phyloP scores from a whole-genome alignment of 2,888 invertebrate species.

The Leptinotarsa juncta region DNA sequence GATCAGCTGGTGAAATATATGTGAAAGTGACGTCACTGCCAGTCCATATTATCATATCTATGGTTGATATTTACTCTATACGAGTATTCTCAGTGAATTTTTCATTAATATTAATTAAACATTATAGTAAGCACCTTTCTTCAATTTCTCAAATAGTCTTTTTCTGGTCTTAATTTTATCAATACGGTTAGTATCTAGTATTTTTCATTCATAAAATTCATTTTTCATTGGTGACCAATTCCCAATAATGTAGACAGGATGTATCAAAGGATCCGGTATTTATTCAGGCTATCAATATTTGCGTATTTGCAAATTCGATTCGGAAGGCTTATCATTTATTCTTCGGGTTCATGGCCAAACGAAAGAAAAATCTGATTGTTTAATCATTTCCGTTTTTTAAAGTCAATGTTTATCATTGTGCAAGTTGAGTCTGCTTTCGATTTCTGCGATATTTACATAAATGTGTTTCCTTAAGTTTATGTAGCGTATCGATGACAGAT shows the following conservation, averaged over 20 bases:
- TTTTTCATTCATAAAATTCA: background rate
- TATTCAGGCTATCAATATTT: constrained; percentile 20
- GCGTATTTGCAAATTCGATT: constrained; percentile 23
- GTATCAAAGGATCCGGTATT: constrained; percentile 21
- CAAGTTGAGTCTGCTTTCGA: constrained; percentile 16
- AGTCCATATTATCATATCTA: too few species aligned
- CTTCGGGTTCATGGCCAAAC: constrained; percentile 47
- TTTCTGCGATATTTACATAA: constrained; percentile 5
- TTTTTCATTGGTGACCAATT: constrained; percentile 7
- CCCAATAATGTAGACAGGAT: constrained; percentile 25
- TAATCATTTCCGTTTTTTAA: constrained; percentile 40
- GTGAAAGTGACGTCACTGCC: too few species aligned
- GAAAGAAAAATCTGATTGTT: constrained; percentile 42
- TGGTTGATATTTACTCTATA: too few species aligned
- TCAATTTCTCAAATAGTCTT: too few species aligned
- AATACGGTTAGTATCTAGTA: background rate
- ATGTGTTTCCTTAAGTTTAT: background rate
- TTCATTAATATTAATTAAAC: too few species aligned
- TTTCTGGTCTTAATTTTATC: background rate
- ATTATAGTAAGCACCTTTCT: too few species aligned
- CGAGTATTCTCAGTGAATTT: too few species aligned
- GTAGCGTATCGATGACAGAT: too few species aligned
- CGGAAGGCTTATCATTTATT: constrained; percentile 27
- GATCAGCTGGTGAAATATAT: too few species aligned
- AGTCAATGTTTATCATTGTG: constrained; percentile 34